Evolutionary conservation across 2,888 invertebrate genomes (phyloP).

Genomic region (Iselma pallidipennis): DNA sequence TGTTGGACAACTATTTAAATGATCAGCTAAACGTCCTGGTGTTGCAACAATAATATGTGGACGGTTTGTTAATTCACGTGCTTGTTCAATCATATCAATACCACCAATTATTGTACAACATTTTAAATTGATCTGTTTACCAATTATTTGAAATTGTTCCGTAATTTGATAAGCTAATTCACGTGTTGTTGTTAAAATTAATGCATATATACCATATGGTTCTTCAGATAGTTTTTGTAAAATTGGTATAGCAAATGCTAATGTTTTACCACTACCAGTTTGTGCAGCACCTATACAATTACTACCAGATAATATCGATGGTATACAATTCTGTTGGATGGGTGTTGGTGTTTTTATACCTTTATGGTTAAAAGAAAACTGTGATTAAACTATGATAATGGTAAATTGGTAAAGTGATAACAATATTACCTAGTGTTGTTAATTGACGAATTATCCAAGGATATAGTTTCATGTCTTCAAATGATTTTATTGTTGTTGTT

Average conservation of each 20-base stretch:
- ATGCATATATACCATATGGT: slow-evolving; percentile 94
- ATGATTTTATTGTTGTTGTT: slow-evolving; percentile 58
- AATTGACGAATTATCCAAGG: slow-evolving; percentile 77
- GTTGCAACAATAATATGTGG: slow-evolving; percentile 97
- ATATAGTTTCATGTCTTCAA: slow-evolving; percentile 67
- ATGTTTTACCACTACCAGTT: slow-evolving; percentile 97
- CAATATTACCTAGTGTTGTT: slow-evolving; percentile 65
- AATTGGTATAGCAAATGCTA: slow-evolving; percentile 95
- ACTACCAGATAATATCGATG: slow-evolving; percentile 73
- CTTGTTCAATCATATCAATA: slow-evolving; percentile 89
- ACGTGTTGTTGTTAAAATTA: slow-evolving; percentile 93
- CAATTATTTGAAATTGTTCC: slow-evolving; percentile 92
- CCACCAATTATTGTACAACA: slow-evolving; percentile 94
- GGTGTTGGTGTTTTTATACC: slow-evolving; percentile 79
- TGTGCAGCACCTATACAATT: slow-evolving; percentile 97
- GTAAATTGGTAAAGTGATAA: no score
- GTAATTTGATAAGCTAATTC: slow-evolving; percentile 91
- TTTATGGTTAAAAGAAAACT: no score
- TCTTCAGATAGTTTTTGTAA: slow-evolving; percentile 90
- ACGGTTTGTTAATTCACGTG: slow-evolving; percentile 75
- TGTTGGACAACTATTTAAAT: slow-evolving; percentile 80
- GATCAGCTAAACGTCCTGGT: slow-evolving; percentile 93
- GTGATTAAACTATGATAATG: no score
- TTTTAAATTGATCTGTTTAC: slow-evolving; percentile 82
- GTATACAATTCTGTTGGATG: slow-evolving; percentile 82